phyloP scores from a whole-genome alignment of 37 sponge, comb jelly and placozoan species.

The Ianthella basta region DNA sequence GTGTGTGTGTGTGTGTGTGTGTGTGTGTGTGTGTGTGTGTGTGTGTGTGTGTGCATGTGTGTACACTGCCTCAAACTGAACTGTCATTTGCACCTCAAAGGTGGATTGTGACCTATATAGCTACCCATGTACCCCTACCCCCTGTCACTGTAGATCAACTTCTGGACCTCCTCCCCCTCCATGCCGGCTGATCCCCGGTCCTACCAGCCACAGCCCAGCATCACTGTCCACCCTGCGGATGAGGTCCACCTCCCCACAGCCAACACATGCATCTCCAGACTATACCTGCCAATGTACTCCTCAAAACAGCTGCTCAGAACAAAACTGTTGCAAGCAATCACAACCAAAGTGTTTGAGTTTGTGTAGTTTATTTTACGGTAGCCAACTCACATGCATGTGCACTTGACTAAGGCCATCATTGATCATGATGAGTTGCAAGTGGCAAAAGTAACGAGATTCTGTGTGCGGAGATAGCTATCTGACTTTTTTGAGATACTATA shows the following conservation, averaged over 20 bases:
- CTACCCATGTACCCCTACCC: neutral
- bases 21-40: too few relatives aligned
- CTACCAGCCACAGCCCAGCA: constrained; percentile 92
- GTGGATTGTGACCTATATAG: too few relatives aligned
- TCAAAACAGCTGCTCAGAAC: constrained; percentile 70
- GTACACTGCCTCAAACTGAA: too few relatives aligned
- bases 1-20: too few relatives aligned
- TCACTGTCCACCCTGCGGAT: constrained; percentile 90
- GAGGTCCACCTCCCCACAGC: constrained; percentile 96
- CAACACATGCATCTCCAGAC: constrained; percentile 97
- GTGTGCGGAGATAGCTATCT: too few relatives aligned
- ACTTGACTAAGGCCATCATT: too few relatives aligned
- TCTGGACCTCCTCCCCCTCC: constrained; percentile 95
- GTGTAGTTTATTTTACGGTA: constrained; percentile 32
- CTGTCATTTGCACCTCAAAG: too few relatives aligned
- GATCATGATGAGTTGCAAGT: too few relatives aligned
- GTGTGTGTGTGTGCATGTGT: too few relatives aligned
- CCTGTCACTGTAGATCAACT: constrained; percentile 67
- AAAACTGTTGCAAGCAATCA: constrained; percentile 89
- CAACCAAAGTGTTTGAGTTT: constrained; percentile 96
- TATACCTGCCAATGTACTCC: constrained; percentile 94
- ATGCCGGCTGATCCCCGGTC: constrained; percentile 88
- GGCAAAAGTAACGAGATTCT: too few relatives aligned
- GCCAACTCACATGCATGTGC: too few relatives aligned
- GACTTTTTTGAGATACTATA: too few relatives aligned